Percentiles rank a stretch among this genome's conserved stretches.
These are phyloP conservation scores for Exephanes ischioxanthus DNA, from an alignment of 2,888 invertebrate species.

Conservation along the genomic window DNA sequence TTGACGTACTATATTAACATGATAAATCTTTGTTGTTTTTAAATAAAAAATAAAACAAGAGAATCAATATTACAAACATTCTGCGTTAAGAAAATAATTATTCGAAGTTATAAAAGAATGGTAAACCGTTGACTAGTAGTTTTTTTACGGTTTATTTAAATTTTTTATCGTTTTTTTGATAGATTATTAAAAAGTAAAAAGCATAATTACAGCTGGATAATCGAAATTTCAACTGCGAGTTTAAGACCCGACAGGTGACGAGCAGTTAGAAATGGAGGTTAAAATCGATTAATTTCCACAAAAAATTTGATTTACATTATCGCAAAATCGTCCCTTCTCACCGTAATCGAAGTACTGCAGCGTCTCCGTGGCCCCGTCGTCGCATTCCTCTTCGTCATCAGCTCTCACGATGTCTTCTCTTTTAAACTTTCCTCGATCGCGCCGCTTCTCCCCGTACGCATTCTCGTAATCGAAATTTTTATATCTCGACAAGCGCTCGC, in stretches of 20 bases:
- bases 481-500: constrained; percentile 27
- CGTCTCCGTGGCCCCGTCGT: constrained; percentile 70
- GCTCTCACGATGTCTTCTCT: constrained; percentile 59
- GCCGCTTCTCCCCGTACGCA: constrained; percentile 16
- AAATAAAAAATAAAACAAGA: too few species aligned
- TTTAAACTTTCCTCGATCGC: constrained; percentile 21
- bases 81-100: too few species aligned
- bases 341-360: constrained; percentile 77
- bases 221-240: not conserved
- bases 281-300: not conserved
- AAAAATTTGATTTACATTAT: not conserved
- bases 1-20: too few species aligned
- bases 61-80: too few species aligned
- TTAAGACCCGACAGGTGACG: too few species aligned
- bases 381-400: constrained; percentile 69
- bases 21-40: too few species aligned
- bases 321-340: constrained; percentile 67
- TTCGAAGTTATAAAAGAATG: too few species aligned
- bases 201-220: not conserved
- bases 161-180: too few species aligned
- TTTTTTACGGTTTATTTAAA: not conserved
- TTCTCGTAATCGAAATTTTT: constrained; percentile 10
- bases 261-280: too few species aligned
- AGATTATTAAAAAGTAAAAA: too few species aligned
- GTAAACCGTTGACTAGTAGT: not conserved